Conservation (phyloP, 1,140 invertebrate genomes). For the Drosophila bipectinata region DNA sequence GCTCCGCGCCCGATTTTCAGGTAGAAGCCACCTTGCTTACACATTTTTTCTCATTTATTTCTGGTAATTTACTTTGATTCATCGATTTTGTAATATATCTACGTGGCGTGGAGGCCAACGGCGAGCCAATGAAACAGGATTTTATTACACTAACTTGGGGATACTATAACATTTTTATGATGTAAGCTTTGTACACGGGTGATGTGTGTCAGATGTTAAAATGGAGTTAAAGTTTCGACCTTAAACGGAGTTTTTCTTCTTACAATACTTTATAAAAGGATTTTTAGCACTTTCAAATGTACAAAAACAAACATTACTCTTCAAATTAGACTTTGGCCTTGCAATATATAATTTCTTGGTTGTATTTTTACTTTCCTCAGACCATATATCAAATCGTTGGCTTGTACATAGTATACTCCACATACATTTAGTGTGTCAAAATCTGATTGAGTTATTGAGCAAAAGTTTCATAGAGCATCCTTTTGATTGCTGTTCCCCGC, state of each 20-base stretch:
- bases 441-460: slow-evolving; percentile 81
- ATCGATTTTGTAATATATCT: slow-evolving; percentile 78
- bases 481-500: slow-evolving; percentile 30
- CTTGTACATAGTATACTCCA: background rate
- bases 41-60: slow-evolving; percentile 82
- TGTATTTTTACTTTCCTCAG: slow-evolving; percentile 43
- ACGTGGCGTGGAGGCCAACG: slow-evolving; percentile 13
- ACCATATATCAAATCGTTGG: slow-evolving; percentile 53
- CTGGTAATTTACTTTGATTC: slow-evolving; percentile 82
- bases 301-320: background rate
- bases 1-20: slow-evolving; percentile 7
- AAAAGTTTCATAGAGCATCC: slow-evolving; percentile 46
- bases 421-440: slow-evolving; percentile 39
- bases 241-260: slow-evolving; percentile 11
- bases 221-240: slow-evolving; percentile 25
- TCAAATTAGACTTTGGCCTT: background rate
- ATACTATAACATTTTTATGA: slow-evolving; percentile 34
- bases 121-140: slow-evolving; percentile 31
- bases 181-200: slow-evolving; percentile 27
- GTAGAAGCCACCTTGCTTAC: slow-evolving; percentile 49
- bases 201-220: slow-evolving; percentile 24
- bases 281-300: background rate
- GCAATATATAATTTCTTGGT: slow-evolving; percentile 22
- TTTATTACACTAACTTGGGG: slow-evolving; percentile 56
- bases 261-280: background rate